These are phyloP conservation scores for Diarsia dahlii DNA, from an alignment of 2,888 invertebrate genomes.

Conservation along the genomic window DNA sequence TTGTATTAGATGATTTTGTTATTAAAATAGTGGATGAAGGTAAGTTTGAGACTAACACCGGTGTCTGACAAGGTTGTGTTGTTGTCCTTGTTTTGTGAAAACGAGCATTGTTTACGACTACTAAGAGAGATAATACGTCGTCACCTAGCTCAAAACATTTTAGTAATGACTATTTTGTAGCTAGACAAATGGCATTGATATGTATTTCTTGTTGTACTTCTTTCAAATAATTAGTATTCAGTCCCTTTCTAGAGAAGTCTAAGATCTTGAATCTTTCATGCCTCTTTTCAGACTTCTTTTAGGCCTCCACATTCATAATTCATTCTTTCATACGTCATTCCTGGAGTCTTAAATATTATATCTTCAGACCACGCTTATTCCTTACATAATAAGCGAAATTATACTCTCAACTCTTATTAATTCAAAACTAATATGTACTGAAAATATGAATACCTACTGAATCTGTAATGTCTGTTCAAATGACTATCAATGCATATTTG, in stretches of 20 bases:
- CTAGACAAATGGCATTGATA: neutral
- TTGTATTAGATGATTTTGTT: constrained; percentile 53
- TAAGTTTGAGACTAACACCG: constrained; percentile 37
- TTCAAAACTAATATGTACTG: neutral
- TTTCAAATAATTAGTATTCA: neutral
- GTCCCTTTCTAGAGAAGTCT: neutral
- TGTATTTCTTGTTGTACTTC: neutral
- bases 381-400: constrained; percentile 17
- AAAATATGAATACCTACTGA: neutral
- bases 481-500: neutral
- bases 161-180: constrained; percentile 8
- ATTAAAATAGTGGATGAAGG: constrained; percentile 29
- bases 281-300: neutral
- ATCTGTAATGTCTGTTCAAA: neutral
- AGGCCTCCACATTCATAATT: neutral
- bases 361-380: neutral
- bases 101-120: constrained; percentile 43
- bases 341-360: neutral
- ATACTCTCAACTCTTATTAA: constrained; percentile 19
- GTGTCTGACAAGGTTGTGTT: constrained; percentile 47
- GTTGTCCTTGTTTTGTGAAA: constrained; percentile 51
- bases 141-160: constrained; percentile 36
- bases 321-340: neutral
- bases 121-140: constrained; percentile 38
- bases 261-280: neutral